Evolutionary conservation across 2,797 vertebrate genomes (phyloP).

Genomic region (Pipistrellus kuhlii): DNA sequence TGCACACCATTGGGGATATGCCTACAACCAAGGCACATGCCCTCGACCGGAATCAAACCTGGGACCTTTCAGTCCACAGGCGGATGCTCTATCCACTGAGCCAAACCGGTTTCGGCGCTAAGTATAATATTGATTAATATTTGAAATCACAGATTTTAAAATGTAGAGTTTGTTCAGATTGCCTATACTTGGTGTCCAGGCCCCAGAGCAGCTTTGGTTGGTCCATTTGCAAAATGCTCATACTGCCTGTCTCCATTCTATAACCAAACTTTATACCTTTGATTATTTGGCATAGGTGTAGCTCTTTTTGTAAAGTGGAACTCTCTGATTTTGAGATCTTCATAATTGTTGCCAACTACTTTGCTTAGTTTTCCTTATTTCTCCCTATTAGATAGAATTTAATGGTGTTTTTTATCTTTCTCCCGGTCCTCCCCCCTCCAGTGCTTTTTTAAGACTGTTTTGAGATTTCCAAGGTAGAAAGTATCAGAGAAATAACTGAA

Average conservation of each 20-base stretch:
- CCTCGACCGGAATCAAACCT: no score
- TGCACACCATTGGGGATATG: no score
- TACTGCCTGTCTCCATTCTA: not conserved
- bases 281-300: not conserved
- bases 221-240: not conserved
- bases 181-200: not conserved
- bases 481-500: constrained; percentile 8
- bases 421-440: not conserved
- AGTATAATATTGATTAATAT: not conserved
- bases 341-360: not conserved
- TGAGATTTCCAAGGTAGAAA: constrained; percentile 12
- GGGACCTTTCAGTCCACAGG: no score
- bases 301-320: not conserved
- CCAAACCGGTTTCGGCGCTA: not conserved
- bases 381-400: not conserved
- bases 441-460: constrained; percentile 31
- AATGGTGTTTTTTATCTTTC: not conserved
- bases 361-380: constrained; percentile 27
- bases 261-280: not conserved
- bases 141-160: constrained; percentile 9
- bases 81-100: no score
- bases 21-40: no score
- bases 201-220: not conserved
- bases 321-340: not conserved
- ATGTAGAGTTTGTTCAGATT: not conserved